phyloP scores from a whole-genome alignment of 2,888 invertebrate genomes.

The Acanthosepion pharaonis region DNA sequence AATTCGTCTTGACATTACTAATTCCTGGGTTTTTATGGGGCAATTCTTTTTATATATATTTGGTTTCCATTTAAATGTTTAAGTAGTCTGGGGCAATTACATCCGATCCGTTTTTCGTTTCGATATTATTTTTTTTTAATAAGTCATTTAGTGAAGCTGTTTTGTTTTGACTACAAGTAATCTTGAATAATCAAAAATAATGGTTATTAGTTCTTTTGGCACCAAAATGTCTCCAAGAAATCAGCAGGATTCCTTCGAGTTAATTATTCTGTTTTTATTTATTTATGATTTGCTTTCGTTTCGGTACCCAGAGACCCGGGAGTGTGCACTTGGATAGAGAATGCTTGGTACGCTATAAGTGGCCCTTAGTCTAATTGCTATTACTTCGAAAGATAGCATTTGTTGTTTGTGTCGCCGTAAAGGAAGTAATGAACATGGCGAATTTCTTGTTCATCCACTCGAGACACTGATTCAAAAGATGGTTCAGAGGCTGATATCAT shows the following conservation, averaged over 20 bases:
- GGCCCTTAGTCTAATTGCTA: background rate
- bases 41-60: background rate
- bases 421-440: background rate
- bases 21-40: background rate
- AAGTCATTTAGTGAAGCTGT: background rate
- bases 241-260: background rate
- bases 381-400: background rate
- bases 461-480: background rate
- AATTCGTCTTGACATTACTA: background rate
- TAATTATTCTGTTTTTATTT: background rate
- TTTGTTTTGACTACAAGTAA: background rate
- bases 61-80: background rate
- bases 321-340: background rate
- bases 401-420: background rate
- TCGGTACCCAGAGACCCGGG: background rate
- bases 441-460: background rate
- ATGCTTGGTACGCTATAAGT: background rate
- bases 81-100: background rate
- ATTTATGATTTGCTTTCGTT: background rate
- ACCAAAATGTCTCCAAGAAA: background rate
- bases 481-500: background rate
- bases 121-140: background rate
- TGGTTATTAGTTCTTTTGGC: background rate
- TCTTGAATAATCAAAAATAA: background rate
- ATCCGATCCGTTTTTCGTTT: background rate